These are phyloP conservation scores for Craniophora ligustri DNA, from an alignment of 2,888 invertebrate genomes.

Conservation along the genomic window DNA sequence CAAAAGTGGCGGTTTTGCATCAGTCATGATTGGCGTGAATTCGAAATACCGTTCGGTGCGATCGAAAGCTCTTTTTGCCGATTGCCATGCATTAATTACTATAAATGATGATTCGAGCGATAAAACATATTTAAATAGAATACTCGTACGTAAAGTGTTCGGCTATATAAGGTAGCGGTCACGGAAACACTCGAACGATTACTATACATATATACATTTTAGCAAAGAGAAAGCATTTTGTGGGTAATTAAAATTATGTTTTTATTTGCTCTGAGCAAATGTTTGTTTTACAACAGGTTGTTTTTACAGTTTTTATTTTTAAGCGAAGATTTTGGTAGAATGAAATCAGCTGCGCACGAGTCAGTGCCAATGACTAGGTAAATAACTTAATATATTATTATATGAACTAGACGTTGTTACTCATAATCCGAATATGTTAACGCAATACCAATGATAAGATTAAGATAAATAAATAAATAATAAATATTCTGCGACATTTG, in stretches of 20 bases:
- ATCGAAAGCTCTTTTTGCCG: constrained; percentile 53
- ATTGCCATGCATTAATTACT: constrained; percentile 58
- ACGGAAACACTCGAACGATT: constrained; percentile 1
- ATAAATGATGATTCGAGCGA: constrained; percentile 48
- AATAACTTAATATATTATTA: constrained; percentile 21
- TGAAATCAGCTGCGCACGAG: constrained; percentile 30
- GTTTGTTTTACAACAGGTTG: constrained; percentile 27
- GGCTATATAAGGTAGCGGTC: constrained; percentile 2
- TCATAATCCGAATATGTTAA: too few species aligned
- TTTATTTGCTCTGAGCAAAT: constrained; percentile 24
- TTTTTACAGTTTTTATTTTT: constrained; percentile 26
- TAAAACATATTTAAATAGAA: constrained; percentile 25
- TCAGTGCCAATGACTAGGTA: constrained; percentile 30
- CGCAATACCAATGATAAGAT: too few species aligned
- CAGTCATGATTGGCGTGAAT: constrained; percentile 69
- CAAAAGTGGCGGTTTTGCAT: constrained; percentile 44
- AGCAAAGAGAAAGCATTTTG: constrained; percentile 23
- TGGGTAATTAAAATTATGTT: constrained; percentile 18
- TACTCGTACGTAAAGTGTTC: constrained; percentile 15
- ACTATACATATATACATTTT: not conserved
- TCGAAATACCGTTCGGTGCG: constrained; percentile 62
- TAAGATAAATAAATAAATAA: too few species aligned
- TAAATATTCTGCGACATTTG: too few species aligned
- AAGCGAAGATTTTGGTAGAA: constrained; percentile 31
- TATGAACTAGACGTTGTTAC: not conserved